A percentile compares a stretch with the other conserved stretches of the same genome.
Conservation (phyloP, 2,113 vertebrate species). For the Lichenostomus cassidix region DNA sequence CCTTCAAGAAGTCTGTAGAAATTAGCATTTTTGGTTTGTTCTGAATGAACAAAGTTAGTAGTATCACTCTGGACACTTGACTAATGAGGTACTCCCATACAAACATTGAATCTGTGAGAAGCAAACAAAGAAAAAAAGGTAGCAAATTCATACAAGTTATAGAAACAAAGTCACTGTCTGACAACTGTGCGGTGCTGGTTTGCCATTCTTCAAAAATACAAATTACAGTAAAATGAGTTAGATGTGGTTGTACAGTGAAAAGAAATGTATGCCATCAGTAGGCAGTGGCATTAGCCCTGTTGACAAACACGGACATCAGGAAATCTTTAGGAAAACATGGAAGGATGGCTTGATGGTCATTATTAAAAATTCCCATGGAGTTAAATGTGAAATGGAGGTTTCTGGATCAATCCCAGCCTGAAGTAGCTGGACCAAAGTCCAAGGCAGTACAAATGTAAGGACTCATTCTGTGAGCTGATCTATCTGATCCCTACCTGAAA, state of each 20-base stretch:
- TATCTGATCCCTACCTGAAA: background rate
- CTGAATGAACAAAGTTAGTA: background rate
- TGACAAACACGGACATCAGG: background rate
- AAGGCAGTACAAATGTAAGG: background rate
- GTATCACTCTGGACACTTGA: background rate
- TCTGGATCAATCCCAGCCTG: background rate
- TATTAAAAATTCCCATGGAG: background rate
- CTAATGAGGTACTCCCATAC: background rate
- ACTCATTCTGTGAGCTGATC: background rate
- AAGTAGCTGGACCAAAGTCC: background rate
- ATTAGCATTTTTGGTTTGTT: background rate
- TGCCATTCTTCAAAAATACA: background rate
- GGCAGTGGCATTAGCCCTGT: background rate
- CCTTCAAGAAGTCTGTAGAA: background rate
- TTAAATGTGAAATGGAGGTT: background rate
- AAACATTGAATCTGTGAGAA: background rate
- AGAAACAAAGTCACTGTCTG: accelerated
- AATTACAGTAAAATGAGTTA: background rate
- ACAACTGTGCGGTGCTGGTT: background rate
- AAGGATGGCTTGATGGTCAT: background rate
- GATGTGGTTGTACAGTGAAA: background rate
- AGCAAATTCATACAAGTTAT: background rate
- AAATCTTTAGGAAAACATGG: background rate
- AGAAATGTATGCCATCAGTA: background rate
- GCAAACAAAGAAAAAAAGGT: background rate